Evolutionary conservation across 2,888 invertebrate species (phyloP), one percentile per base, ranked within the genome.

Genomic region (Oligia latruncula): DNA sequence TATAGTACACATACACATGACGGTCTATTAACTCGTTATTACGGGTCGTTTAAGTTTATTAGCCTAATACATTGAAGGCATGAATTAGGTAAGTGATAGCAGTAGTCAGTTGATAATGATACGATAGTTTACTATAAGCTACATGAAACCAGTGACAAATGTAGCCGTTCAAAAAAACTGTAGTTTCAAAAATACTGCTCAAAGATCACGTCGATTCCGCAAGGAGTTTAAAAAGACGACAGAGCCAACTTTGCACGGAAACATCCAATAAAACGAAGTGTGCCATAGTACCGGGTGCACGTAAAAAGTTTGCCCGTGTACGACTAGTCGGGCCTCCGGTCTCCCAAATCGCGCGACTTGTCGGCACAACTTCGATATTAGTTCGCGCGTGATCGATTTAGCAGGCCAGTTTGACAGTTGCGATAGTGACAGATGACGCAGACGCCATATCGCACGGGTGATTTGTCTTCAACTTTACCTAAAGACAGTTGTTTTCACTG

Each of bases 311-410:
- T 87, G 82, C 9, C 81, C 78, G 84, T 85, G 82, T 84, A 84
- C 85, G 83, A 90, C 89, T 83, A 85, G 90, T 90, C 88, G 87
- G 81, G 81, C 89, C 89, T 90, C 84, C 86, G 88, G 91, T 92
- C 88, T 90, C 84, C 83, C 43, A 88, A 86, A 86, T 85, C 87
- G 88, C 71, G 74, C 92, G 91, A 92, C 92, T 92, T 92, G 92
- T 93, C 91, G 92, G 90, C 92, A 90, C 92, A 95, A 96, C 95
- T 96, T 96, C 92, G 95, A 96, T 96, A 96, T 96, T 96, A 96
- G 95, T 96, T 96, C 91, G 94, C 94, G 92, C 94, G 95, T 96
- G 96, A 96, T 96, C 96, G 96, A 96, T 96, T 94, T 93, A 93
- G 93, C 95, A 92, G 93, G 92, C 93, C 93, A 94, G 93, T 96